phyloP scores from a whole-genome alignment of 1,140 invertebrate species.

The Akabosia matsudoensis region DNA sequence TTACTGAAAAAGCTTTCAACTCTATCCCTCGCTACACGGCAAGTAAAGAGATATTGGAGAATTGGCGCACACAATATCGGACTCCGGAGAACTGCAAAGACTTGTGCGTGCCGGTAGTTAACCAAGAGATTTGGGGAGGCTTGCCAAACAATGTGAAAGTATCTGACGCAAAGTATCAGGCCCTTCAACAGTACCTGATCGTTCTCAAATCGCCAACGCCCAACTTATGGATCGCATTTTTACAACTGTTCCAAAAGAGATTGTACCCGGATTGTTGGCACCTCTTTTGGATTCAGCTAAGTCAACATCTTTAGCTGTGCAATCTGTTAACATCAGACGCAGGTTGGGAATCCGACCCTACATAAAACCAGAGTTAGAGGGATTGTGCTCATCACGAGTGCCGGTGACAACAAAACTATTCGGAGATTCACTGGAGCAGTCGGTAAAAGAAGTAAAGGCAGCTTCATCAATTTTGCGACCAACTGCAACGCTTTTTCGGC shows the following conservation, averaged over 20 bases:
- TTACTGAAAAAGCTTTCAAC: too few species aligned
- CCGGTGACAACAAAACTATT: slow-evolving; percentile 28
- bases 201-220: background rate
- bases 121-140: background rate
- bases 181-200: too few species aligned
- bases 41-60: background rate
- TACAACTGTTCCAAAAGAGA: background rate
- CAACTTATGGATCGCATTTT: background rate
- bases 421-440: slow-evolving; percentile 31
- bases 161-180: too few species aligned
- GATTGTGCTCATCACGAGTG: background rate
- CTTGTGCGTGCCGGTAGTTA: background rate
- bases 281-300: too few species aligned
- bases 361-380: background rate
- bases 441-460: background rate
- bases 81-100: background rate
- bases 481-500: background rate
- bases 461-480: background rate
- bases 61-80: background rate
- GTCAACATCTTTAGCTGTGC: background rate
- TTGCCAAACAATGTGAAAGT: too few species aligned
- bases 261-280: too few species aligned
- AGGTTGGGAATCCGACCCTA: background rate
- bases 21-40: too few species aligned
- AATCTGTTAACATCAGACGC: background rate